Conservation (phyloP, 2,113 vertebrate genomes). For the Aepyceros melampus region DNA sequence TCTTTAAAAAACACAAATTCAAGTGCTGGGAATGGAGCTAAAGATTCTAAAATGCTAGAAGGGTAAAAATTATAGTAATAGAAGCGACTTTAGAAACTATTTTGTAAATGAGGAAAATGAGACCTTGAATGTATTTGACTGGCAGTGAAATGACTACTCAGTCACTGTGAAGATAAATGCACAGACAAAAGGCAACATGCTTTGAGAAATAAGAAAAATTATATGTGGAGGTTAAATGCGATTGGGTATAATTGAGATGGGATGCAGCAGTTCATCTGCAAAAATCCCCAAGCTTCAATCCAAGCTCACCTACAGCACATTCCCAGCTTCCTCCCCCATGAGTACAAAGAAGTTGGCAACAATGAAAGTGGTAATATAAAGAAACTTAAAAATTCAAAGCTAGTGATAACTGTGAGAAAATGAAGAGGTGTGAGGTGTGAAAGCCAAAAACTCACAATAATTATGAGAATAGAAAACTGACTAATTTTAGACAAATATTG, state of each 20-base stretch:
- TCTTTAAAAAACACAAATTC: background rate
- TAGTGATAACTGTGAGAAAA: conserved; percentile 5
- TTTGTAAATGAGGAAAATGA: background rate
- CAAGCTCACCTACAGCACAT: background rate
- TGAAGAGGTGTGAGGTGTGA: background rate
- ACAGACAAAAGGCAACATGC: background rate
- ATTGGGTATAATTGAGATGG: background rate
- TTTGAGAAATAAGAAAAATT: background rate
- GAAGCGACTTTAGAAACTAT: background rate
- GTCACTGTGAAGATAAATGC: background rate
- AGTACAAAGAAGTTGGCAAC: background rate
- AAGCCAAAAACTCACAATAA: conserved; percentile 1
- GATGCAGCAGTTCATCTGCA: background rate
- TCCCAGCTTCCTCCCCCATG: background rate
- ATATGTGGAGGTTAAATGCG: background rate
- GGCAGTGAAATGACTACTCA: background rate
- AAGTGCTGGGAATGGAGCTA: background rate
- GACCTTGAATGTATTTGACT: background rate
- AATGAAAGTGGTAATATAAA: background rate
- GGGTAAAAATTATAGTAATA: background rate
- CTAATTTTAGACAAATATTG: conserved; percentile 52
- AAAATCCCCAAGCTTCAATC: background rate
- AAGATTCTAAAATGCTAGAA: background rate
- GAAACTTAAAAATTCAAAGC: background rate
- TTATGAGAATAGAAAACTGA: conserved; percentile 31